Evolutionary conservation across 2,113 vertebrate genomes (phyloP), one percentile per base, ranked within the genome.

Genomic region (Esox niger): DNA sequence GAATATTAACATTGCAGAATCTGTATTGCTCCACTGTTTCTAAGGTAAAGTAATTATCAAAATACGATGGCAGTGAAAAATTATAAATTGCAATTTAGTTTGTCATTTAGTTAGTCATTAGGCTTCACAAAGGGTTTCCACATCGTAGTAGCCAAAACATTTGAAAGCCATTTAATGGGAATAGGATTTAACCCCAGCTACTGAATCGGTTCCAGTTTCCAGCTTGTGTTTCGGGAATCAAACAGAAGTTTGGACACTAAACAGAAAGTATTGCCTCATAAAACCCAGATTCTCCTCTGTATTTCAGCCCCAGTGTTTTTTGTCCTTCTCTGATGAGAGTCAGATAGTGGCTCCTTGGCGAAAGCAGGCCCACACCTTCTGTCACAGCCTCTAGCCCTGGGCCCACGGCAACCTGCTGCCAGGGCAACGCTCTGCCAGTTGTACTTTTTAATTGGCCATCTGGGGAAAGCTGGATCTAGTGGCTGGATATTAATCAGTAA

Each of bases 391-490:
- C 89, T 81, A 93, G 95, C 93, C 88, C 84, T 79, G 83, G 92
- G 93, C 95, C 94, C 90, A 86, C 91, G 93, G 92, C 95, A 90
- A 93, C 90, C 94, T 96, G 95, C 95, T 95, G 93, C 93, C 92
- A 86, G 95, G 94, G 93, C 94, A 92, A 90, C 70, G 84, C 88
- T 86, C 93, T 97, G 95, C 95, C 95, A 96, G 96, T 98, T 97
- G 97, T 97, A 96, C 93, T 95, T 98, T 99, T 99, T 99, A 99
- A 99, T 99, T 99, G 97, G 96, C 95, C 97, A 96, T 99, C 95
- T 98, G 95, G 96, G 97, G 96, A 97, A 97, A 98, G 94, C 93
- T 91, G 93, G 96, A 96, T 97, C 94, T 94, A 94, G 95, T 95
- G 95, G 94, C 96, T 98, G 91, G 97, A 98, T 96, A 98, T 98